Evolutionary conservation across 2,797 vertebrate species (phyloP).

Genomic region (Protonibea diacanthus): DNA sequence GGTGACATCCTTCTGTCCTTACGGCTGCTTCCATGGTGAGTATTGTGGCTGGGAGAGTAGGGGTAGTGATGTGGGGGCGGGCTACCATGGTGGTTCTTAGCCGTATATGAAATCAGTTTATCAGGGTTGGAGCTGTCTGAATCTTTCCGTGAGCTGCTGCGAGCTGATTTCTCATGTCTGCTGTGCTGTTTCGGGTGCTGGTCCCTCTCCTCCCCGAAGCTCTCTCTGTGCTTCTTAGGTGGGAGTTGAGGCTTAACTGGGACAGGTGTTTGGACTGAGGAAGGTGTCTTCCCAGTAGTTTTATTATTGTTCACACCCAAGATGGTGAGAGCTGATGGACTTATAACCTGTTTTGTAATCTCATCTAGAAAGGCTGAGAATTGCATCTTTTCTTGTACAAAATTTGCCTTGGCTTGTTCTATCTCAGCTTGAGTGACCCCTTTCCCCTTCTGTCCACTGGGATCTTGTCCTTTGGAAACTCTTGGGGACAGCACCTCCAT

Average conservation of each 20-base stretch:
- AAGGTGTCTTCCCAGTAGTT: conserved; percentile 35
- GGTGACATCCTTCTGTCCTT: conserved; percentile 61
- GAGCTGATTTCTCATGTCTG: conserved; percentile 48
- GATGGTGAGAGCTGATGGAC: conserved; percentile 83
- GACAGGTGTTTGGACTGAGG: conserved; percentile 19
- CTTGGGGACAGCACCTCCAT: conserved; percentile 87
- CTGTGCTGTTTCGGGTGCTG: conserved; percentile 49
- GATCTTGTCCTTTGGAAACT: conserved; percentile 57
- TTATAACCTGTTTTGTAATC: conserved; percentile 89
- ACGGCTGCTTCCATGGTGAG: conserved; percentile 41
- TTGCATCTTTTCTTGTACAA: conserved; percentile 85
- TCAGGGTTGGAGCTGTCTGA: conserved; percentile 58
- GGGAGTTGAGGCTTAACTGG: conserved; percentile 78
- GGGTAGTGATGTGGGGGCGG: conserved; percentile 53
- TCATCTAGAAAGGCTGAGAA: conserved; percentile 91
- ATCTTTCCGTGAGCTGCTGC: conserved; percentile 55
- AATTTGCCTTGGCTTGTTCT: conserved; percentile 64
- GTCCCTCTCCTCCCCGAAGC: conserved; percentile 50
- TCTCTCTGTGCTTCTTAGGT: conserved; percentile 69
- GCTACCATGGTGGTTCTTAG: conserved; percentile 57
- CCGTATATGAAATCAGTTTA: conserved; percentile 62
- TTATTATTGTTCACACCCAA: conserved; percentile 77
- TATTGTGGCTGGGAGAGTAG: conserved; percentile 31
- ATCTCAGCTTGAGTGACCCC: conserved; percentile 43
- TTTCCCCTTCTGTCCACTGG: conserved; percentile 64